A percentile compares a stretch with the other conserved stretches of the same genome.
Evolutionary conservation across 2,113 vertebrate species (phyloP).

Genomic region (Neolamprologus tretocephalus): DNA sequence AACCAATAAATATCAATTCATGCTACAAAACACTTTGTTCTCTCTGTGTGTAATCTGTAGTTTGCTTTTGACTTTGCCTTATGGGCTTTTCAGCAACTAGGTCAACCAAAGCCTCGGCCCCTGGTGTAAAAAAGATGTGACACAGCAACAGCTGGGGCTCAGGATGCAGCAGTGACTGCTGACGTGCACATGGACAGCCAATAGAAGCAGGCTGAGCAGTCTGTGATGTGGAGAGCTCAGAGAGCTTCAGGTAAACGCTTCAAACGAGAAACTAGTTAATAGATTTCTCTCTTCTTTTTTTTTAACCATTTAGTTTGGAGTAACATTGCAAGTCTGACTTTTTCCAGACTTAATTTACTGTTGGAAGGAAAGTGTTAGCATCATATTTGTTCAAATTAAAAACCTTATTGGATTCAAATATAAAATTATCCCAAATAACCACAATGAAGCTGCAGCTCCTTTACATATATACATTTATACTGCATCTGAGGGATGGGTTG

Average conservation of each 20-base stretch:
- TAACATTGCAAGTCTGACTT: not conserved
- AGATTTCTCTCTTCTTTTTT: not conserved
- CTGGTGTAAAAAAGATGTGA: slow-evolving; percentile 60
- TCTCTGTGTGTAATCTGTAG: not conserved
- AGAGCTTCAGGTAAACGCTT: not conserved
- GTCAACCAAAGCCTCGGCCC: slow-evolving; percentile 40
- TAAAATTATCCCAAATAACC: not conserved
- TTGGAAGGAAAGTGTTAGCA: fast-evolving
- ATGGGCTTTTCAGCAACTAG: slow-evolving; percentile 49
- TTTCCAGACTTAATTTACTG: not conserved
- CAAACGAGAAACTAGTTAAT: not conserved
- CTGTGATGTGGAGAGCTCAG: not conserved
- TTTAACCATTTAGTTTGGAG: not conserved
- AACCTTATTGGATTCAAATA: not conserved
- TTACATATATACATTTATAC: not conserved
- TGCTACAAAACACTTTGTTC: not conserved
- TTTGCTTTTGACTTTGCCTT: slow-evolving; percentile 9
- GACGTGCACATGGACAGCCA: not conserved
- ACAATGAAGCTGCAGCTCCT: not conserved
- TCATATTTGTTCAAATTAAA: not conserved
- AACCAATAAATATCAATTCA: not conserved
- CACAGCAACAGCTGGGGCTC: slow-evolving; percentile 50
- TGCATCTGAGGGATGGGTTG: not conserved
- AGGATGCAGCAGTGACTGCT: not conserved
- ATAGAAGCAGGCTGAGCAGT: not conserved